Conservation (phyloP, 2,113 vertebrate genomes). For the Spea multiplicata region DNA sequence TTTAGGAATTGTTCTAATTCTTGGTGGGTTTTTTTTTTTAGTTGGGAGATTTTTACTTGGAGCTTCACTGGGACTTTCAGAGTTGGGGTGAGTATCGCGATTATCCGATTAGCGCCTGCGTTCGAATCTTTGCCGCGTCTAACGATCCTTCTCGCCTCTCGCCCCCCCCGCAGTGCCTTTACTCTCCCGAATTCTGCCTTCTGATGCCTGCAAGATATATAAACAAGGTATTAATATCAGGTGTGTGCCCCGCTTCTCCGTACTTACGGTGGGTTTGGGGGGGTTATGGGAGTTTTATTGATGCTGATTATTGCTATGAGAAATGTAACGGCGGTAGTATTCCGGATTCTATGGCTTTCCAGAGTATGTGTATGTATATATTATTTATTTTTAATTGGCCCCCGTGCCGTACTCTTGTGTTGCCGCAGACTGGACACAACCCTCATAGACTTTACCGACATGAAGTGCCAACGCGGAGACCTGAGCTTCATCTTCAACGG, state of each 20-base stretch:
- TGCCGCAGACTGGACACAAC: constrained; percentile 91
- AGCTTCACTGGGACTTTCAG: constrained; percentile 99
- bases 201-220: constrained; percentile 98
- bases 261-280: neutral
- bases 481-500: constrained; percentile 98
- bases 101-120: neutral
- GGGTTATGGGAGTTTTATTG: neutral
- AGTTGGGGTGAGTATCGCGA: constrained; percentile 90
- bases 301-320: no score
- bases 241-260: constrained; percentile 59
- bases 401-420: neutral
- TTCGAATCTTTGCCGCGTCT: no score
- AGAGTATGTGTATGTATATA: no score
- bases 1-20: no score
- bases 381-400: no score
- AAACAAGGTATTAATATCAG: constrained; percentile 99
- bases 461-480: constrained; percentile 99
- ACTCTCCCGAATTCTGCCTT: constrained; percentile 98
- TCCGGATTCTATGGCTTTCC: no score
- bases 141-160: no score
- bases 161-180: constrained; percentile 83
- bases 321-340: no score
- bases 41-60: constrained; percentile 98
- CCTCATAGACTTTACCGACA: constrained; percentile 97
- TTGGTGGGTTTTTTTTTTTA: constrained; percentile 47